These are phyloP conservation scores for Phyto melanocephala DNA, from an alignment of 2,888 invertebrate genomes.

Conservation along the genomic window DNA sequence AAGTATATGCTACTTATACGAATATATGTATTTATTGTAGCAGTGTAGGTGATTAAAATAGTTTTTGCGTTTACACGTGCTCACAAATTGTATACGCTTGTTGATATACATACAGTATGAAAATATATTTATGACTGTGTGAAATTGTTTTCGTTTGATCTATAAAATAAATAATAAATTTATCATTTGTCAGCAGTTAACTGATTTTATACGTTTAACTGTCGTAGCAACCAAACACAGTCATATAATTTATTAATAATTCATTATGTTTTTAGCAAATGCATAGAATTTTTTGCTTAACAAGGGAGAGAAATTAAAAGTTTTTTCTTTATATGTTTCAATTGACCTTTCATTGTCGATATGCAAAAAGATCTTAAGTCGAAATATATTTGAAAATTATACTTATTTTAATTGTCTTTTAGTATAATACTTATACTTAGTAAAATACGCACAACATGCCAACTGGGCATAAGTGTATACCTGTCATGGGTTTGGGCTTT, in stretches of 20 bases:
- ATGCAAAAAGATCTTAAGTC: too few relatives aligned
- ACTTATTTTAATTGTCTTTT: too few relatives aligned
- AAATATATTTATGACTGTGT: neutral
- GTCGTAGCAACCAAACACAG: conserved; percentile 25
- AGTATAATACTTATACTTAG: too few relatives aligned
- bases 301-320: too few relatives aligned
- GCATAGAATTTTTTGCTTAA: neutral
- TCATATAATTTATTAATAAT: conserved; percentile 72
- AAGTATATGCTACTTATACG: neutral
- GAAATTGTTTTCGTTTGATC: conserved; percentile 40
- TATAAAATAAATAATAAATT: conserved; percentile 74
- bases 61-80: too few relatives aligned
- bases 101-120: neutral
- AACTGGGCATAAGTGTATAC: too few relatives aligned
- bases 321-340: too few relatives aligned
- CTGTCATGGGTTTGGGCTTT: too few relatives aligned
- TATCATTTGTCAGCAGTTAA: conserved; percentile 77
- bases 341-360: too few relatives aligned
- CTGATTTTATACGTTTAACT: conserved; percentile 69
- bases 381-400: too few relatives aligned
- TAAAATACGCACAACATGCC: too few relatives aligned
- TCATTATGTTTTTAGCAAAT: conserved; percentile 60
- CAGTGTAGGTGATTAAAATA: conserved; percentile 24
- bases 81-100: too few relatives aligned
- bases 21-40: neutral